Conservation (phyloP, 2,888 invertebrate genomes). For the Cosmopolites sordidus region DNA sequence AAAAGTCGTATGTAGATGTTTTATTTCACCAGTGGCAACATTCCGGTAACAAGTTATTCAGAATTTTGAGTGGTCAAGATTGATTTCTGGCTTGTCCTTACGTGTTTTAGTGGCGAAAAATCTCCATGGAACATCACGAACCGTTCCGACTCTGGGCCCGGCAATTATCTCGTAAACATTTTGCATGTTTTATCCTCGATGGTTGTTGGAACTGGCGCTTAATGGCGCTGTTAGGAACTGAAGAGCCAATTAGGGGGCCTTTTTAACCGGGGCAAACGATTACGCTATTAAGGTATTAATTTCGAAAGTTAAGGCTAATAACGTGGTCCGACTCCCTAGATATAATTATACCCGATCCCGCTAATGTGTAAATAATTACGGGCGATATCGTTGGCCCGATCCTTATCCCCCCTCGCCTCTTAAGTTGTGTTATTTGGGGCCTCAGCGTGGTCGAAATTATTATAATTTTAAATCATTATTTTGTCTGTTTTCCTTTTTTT, state of each 20-base stretch:
- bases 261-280: constrained; percentile 37
- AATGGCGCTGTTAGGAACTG: constrained; percentile 15
- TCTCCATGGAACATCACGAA: no score
- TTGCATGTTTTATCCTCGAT: constrained; percentile 19
- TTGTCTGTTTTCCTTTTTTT: not conserved
- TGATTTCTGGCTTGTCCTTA: no score
- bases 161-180: not conserved
- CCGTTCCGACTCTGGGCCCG: not conserved
- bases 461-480: constrained; percentile 2
- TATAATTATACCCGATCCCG: constrained; percentile 44
- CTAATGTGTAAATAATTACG: constrained; percentile 51
- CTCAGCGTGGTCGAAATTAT: not conserved
- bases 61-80: no score
- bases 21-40: no score
- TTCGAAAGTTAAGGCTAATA: constrained; percentile 46
- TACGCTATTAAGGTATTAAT: constrained; percentile 48
- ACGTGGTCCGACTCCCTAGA: constrained; percentile 32
- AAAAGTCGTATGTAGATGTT: no score
- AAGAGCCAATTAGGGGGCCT: constrained; percentile 26
- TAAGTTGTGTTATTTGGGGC: not conserved
- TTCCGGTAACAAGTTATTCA: no score
- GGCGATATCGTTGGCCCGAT: constrained; percentile 32
- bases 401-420: not conserved
- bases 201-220: constrained; percentile 19
- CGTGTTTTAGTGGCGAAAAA: no score